phyloP scores from a whole-genome alignment of 2,797 vertebrate species.

The Sebastes minor region DNA sequence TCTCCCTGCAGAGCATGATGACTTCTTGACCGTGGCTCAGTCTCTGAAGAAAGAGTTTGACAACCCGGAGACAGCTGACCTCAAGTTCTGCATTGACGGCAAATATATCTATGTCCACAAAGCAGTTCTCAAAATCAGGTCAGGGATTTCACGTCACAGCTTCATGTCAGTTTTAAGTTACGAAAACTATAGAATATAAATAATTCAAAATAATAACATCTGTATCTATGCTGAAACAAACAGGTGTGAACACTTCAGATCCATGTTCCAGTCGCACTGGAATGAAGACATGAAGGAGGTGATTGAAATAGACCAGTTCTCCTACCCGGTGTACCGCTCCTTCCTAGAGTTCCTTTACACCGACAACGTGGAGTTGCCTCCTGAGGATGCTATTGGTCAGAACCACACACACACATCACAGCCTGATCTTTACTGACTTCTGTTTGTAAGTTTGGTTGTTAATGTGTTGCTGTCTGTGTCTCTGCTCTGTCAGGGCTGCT shows the following conservation, averaged over 20 bases:
- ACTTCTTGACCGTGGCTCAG: constrained; percentile 95
- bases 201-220: not conserved
- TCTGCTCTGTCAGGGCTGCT: constrained; percentile 85
- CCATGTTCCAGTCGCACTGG: constrained; percentile 99
- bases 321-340: constrained; percentile 94
- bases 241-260: constrained; percentile 98
- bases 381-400: constrained; percentile 97
- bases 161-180: not conserved
- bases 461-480: not conserved
- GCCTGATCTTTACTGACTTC: not conserved
- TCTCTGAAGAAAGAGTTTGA: constrained; percentile 97
- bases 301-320: constrained; percentile 97
- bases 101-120: constrained; percentile 97
- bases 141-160: constrained; percentile 8
- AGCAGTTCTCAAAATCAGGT: constrained; percentile 98
- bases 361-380: constrained; percentile 91
- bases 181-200: not conserved
- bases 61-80: constrained; percentile 94
- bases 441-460: not conserved
- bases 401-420: not conserved
- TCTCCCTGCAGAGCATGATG: constrained; percentile 87
- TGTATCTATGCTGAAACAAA: not conserved
- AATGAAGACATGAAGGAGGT: constrained; percentile 97
- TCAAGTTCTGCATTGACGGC: constrained; percentile 94
- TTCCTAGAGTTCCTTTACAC: constrained; percentile 98